Percentiles rank a stretch among this genome's conserved stretches.
Conservation (phyloP, 2,797 vertebrate genomes). For the Paratrypauchen microcephalus region DNA sequence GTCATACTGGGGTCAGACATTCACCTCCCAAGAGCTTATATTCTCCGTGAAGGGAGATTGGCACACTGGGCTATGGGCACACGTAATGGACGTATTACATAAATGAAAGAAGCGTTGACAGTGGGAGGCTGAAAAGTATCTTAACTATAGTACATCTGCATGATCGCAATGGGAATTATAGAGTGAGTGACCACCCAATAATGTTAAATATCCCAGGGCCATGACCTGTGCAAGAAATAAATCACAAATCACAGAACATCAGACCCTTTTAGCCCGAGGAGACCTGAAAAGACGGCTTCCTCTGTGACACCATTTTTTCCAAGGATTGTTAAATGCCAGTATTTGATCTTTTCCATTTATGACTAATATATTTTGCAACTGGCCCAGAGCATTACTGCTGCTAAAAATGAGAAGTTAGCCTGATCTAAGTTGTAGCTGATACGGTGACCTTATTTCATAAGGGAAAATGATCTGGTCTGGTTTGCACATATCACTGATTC, state of each 20-base stretch:
- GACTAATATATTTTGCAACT: conserved; percentile 34
- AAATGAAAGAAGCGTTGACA: conserved; percentile 28
- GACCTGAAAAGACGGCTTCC: conserved; percentile 42
- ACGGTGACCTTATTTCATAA: not conserved
- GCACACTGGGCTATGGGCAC: conserved; percentile 29
- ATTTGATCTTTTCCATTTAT: conserved; percentile 67
- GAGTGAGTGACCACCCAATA: conserved; percentile 27
- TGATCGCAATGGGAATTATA: conserved; percentile 45
- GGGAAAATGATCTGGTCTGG: not conserved
- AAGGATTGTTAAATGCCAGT: conserved; percentile 66
- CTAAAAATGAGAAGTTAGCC: not conserved
- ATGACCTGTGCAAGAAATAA: conserved; percentile 63
- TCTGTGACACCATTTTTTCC: conserved; percentile 57
- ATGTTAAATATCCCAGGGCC: conserved; percentile 45
- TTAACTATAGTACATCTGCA: conserved; percentile 12
- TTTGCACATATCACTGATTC: not conserved
- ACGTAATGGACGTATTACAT: conserved; percentile 39
- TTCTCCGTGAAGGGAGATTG: conserved; percentile 30
- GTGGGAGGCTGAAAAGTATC: conserved; percentile 9
- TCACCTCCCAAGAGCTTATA: conserved; percentile 59
- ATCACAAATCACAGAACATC: conserved; percentile 59
- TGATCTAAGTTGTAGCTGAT: conserved; percentile 5
- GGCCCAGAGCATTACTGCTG: conserved; percentile 25
- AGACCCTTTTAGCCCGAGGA: conserved; percentile 57
- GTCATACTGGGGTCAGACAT: conserved; percentile 39